Conservation (phyloP, 1,140 invertebrate species). For the Drosophila albomicans region DNA sequence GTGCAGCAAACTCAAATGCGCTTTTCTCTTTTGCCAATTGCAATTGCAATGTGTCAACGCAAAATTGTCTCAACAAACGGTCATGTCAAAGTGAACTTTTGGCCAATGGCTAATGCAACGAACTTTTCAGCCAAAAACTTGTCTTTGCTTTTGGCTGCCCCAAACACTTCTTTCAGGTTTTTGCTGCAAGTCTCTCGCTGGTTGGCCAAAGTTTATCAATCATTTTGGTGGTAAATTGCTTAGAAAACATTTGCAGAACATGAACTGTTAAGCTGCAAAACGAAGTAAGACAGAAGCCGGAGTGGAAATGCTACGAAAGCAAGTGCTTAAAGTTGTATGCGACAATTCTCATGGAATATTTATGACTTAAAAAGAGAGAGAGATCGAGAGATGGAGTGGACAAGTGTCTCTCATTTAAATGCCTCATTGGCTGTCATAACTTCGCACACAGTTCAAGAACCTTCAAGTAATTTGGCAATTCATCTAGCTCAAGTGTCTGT, state of each 20-base stretch:
- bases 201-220: conserved; percentile 79
- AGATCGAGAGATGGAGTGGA: too few species aligned
- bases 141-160: conserved; percentile 23
- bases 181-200: conserved; percentile 37
- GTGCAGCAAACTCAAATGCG: conserved; percentile 30
- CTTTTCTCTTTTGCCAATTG: conserved; percentile 32
- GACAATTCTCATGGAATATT: conserved; percentile 23
- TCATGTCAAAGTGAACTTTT: conserved; percentile 47
- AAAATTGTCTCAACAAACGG: conserved; percentile 71
- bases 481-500: conserved; percentile 61
- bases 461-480: conserved; percentile 70
- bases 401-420: conserved; percentile 22
- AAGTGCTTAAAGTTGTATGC: conserved; percentile 7
- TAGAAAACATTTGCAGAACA: conserved; percentile 72
- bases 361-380: conserved; percentile 12
- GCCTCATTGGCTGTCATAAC: conserved; percentile 38
- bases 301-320: not conserved
- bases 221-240: conserved; percentile 84
- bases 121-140: conserved; percentile 50
- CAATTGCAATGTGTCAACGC: conserved; percentile 71
- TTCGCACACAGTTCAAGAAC: conserved; percentile 45
- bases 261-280: conserved; percentile 37
- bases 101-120: conserved; percentile 57
- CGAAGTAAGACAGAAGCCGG: not conserved
- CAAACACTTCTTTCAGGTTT: conserved; percentile 40